Base-by-base conservation (phyloP, 2,113 vertebrate genomes). In the Lota lota region DNA sequence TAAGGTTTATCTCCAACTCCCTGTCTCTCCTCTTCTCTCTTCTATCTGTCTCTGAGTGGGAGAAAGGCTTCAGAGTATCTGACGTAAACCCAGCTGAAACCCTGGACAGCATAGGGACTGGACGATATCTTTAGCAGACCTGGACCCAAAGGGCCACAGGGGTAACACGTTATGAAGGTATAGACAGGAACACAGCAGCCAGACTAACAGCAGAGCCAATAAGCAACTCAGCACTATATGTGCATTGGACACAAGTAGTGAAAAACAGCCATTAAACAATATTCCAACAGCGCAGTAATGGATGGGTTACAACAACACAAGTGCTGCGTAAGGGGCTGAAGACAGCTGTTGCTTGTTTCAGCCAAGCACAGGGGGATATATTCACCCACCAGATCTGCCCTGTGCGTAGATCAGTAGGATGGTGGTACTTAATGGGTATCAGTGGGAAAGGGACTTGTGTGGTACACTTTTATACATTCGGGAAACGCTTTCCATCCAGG, bases 401-500 rank as follows among this genome's bases (percentile, higher is more conserved):
- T 12, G 64, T 65, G 24, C 15, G 64, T 11, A n/a, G 60, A 54
- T 65, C 63, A 40, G 68, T 53, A 72, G 66, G 73, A 77, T 72
- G 63, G 57, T 73, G 56, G 63, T 61, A 8, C 65, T 61, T 57
- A 22, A 18, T 57, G 63, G 67, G 62, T 28, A 73, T 68, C 53
- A 58, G 20, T 80, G 68, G 66, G 72, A 84, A 70, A 60, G 50
- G 51, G 28, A 75, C 65, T 63, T 73, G 74, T 33, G 76, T 57
- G 73, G 75, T 85, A 28, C 74, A 74, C 6, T 3, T 76, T 83
- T 72, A 75, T 61, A 47, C 40, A 12, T 47, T 47, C 40, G 40
- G 40, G 68, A 50, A 65, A 84, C 82, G 0, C 69, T 73, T 76
- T 81, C 73, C 72, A 81, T 70, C 74, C 76, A 72, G 58, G 65